Evolutionary conservation across 2,113 vertebrate genomes (phyloP), one percentile per base, ranked within the genome.

Genomic region (Pantherophis guttatus): DNA sequence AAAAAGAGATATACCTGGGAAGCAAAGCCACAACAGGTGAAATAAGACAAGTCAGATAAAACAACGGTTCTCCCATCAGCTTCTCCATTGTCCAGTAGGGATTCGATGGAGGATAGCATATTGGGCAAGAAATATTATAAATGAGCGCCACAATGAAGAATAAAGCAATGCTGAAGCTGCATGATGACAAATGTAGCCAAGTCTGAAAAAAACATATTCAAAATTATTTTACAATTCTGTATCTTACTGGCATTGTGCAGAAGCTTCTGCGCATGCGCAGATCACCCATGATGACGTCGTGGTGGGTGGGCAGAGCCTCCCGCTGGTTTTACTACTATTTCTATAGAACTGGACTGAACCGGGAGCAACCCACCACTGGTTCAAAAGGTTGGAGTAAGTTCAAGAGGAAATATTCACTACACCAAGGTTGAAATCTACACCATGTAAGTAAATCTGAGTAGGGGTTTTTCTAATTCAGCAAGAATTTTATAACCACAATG

Each of bases 21-120:
- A 99, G 97, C 91, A 99, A 97, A 0, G 99, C 99, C 0, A 98
- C 88, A 0, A 98, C 91, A 5, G 99, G 99, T 0, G 99, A 98
- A 95, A 99, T 88, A 95, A 98, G 91, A 90, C 98, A 99, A 58
- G 98, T 98, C 96, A 99, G 96, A 97, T 99, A 99, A 97, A 99
- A 99, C 91, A 98, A 91, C 0, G 99, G 99, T 93, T 99, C 98
- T 92, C 97, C 97, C 97, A 99, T 97, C 33, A 99, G 97, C 48
- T 95, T 98, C 95, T 99, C 98, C 97, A 99, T 98, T 88, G 98
- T 99, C 99, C 99, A 99, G 97, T 99, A 99, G 1, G 99, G 98
- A 97, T 99, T 99, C 57, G 99, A 99, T 6, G 99, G 99, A 87
- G 98, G 98, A 96, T 98, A 99, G 96, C 99, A 99, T 4, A 98